These are phyloP conservation scores for Parotia lawesii DNA, from an alignment of 2,113 vertebrate genomes.

Conservation along the genomic window DNA sequence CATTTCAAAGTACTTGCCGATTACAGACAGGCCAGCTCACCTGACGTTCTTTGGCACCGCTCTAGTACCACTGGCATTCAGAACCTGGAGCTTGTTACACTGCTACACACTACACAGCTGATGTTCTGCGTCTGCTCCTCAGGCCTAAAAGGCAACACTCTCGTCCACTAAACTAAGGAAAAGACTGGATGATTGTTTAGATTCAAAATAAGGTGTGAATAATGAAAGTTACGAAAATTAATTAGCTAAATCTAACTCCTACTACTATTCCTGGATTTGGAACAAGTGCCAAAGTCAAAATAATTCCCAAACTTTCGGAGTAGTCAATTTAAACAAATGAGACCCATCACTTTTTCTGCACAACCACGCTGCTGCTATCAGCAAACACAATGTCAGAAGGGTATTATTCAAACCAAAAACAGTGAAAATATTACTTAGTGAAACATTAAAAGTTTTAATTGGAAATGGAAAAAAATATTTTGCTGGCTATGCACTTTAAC, in stretches of 20 bases:
- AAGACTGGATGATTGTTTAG: neutral
- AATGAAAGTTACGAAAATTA: neutral
- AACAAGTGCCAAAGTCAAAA: neutral
- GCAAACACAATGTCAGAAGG: neutral
- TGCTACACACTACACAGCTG: fast-evolving
- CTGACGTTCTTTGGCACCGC: neutral
- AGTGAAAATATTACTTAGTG: neutral
- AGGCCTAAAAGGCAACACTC: neutral
- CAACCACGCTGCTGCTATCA: neutral
- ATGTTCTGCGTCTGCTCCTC: neutral
- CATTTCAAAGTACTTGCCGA: neutral
- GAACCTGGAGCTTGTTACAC: neutral
- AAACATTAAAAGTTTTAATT: neutral
- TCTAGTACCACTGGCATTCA: neutral
- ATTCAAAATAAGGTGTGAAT: neutral
- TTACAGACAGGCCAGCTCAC: neutral
- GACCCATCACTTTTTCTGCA: neutral
- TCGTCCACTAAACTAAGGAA: neutral
- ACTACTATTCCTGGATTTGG: neutral
- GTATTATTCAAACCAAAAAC: neutral
- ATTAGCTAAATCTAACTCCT: neutral
- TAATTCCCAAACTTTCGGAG: neutral
- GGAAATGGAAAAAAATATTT: neutral
- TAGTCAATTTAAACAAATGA: neutral
- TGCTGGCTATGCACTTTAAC: neutral